Evolutionary conservation across 1,140 invertebrate species (phyloP).

Genomic region (Metaphire vulgaris): DNA sequence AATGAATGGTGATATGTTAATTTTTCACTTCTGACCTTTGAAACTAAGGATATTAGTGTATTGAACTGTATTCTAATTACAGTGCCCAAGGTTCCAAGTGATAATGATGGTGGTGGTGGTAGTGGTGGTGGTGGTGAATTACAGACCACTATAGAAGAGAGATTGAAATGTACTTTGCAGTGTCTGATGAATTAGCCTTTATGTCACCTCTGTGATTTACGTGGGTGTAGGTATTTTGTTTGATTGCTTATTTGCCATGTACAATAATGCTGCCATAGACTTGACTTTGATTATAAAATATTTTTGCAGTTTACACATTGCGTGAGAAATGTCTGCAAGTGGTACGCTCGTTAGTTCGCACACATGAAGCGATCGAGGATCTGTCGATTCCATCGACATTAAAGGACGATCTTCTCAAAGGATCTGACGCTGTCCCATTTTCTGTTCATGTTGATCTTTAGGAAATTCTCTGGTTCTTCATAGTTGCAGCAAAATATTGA

Average conservation of each 20-base stretch:
- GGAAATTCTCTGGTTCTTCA: background rate
- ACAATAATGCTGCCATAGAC: background rate
- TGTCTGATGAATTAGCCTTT: background rate
- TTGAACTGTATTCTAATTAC: no score
- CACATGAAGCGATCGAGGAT: background rate
- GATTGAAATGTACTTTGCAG: background rate
- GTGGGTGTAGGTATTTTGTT: background rate
- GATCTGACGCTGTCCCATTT: background rate
- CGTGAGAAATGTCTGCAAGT: background rate
- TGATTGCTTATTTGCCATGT: background rate
- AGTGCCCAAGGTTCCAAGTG: no score
- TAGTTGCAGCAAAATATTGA: background rate
- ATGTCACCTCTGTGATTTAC: background rate
- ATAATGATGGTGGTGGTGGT: no score
- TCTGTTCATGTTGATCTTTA: background rate
- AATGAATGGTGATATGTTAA: no score
- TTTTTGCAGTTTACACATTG: background rate
- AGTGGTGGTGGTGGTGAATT: background rate
- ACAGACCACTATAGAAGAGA: background rate
- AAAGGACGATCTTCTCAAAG: background rate
- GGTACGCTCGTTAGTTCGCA: background rate
- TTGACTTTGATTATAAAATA: background rate
- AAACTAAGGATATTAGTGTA: no score
- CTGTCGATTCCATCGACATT: background rate
- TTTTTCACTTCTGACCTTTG: no score